Base-by-base conservation (phyloP, 2,888 invertebrate species). In the Ecdyonurus torrentis region DNA sequence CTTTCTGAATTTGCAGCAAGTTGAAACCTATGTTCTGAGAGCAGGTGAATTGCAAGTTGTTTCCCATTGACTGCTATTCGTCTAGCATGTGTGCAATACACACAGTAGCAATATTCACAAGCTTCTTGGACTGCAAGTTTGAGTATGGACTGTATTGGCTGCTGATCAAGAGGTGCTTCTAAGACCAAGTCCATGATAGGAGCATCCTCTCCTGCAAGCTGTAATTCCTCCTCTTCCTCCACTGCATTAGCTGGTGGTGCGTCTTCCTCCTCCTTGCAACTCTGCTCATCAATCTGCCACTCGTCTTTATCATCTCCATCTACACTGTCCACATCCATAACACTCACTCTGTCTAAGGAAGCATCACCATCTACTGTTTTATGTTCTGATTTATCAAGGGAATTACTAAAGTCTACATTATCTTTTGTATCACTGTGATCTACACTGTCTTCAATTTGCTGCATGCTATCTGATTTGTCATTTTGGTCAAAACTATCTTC, bases 31-130 rank as follows among this genome's bases (percentile, higher is more conserved):
- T 92, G 91, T 70, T 89, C 82, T 1, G 84, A 81, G 19, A 91
- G 83, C 74, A 91, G 82, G 71, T 92, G 91, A 53, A 90, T 74
- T 5, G 86, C 85, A 61, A 92, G 76, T 70, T 89, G 88, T 72
- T 85, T 84, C 61, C 87, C 90, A 73, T 91, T 89, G 0, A 91
- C 89, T 15, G 89, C 87, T 68, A 92, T 89, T 69, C 87, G 86
- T 22, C 89, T 80, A 0, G 89, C 90, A 76, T 91, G 90, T 71
- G 91, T 89, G 71, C 91, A 92, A 73, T 89, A 92, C 63, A 90
- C 82, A 72, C 92, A 92, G 65, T 79, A 78, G 5, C 81, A 77
- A n/a, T n/a, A n/a, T n/a, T n/a, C n/a, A 70, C 84, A 81, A 0
- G 89, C 86, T 18, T 83, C 81, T 66, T 81, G 78, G 61, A 91